These are phyloP conservation scores for Scopus umbretta DNA, from an alignment of 2,113 vertebrate species.

Conservation along the genomic window DNA sequence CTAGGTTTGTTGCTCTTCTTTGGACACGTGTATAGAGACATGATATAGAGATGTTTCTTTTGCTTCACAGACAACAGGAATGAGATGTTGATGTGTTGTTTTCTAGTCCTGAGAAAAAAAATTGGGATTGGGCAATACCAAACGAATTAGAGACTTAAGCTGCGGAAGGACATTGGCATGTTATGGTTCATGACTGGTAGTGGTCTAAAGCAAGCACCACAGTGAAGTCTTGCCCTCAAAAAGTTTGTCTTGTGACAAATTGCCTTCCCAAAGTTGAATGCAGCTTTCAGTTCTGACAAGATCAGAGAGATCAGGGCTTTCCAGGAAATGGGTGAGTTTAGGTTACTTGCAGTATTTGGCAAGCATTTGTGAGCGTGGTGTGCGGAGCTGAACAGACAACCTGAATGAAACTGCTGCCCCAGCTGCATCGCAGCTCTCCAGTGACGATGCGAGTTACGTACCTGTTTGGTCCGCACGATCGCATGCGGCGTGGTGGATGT, in stretches of 20 bases:
- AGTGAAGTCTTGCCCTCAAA: not conserved
- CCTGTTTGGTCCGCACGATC: accelerated
- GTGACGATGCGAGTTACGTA: accelerated
- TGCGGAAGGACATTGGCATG: not conserved
- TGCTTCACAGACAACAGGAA: not conserved
- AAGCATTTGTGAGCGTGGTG: accelerated
- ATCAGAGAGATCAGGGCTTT: not conserved
- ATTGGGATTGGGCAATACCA: not conserved
- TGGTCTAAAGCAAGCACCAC: not conserved
- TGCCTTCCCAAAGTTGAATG: not conserved
- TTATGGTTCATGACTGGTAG: not conserved
- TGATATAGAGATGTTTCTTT: not conserved
- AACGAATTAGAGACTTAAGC: not conserved
- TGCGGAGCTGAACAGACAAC: not conserved
- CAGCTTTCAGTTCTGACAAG: not conserved
- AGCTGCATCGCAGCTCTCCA: not conserved
- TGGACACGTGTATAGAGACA: too few species aligned
- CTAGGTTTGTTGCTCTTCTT: too few species aligned
- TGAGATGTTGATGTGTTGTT: accelerated
- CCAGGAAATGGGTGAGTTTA: not conserved
- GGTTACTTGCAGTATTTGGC: too few species aligned
- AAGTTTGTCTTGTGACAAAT: not conserved
- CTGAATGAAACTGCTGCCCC: not conserved
- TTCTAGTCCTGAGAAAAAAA: too few species aligned
- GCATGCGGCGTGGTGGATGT: accelerated